Conservation (phyloP, 2,888 invertebrate genomes). For the Elegia similella region DNA sequence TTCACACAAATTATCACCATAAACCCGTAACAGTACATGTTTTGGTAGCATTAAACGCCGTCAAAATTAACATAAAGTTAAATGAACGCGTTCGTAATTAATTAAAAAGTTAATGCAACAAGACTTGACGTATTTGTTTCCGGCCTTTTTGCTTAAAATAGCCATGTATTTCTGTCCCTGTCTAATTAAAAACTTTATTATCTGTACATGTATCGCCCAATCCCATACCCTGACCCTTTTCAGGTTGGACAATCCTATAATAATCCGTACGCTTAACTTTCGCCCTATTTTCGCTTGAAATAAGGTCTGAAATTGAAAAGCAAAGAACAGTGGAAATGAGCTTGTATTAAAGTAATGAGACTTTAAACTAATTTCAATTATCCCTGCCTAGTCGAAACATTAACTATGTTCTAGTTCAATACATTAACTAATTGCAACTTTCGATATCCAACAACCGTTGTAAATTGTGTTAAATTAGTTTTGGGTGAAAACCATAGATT, state of each 20-base stretch:
- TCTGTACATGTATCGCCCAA: constrained; percentile 20
- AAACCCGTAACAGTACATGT: neutral
- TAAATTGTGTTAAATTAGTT: neutral
- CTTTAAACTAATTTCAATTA: constrained; percentile 16
- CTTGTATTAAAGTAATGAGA: constrained; percentile 4
- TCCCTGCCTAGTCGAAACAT: neutral
- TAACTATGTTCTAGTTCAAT: constrained; percentile 5
- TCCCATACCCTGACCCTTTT: constrained; percentile 19
- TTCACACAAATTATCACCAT: neutral
- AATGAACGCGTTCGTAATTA: neutral
- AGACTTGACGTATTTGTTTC: constrained; percentile 8
- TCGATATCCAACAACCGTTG: neutral
- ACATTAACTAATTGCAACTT: constrained; percentile 3
- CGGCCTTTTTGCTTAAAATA: constrained; percentile 3
- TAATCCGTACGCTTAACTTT: neutral
- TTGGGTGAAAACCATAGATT: neutral
- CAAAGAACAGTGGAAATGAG: neutral
- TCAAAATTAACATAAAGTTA: constrained; percentile 8
- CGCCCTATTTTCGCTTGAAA: neutral
- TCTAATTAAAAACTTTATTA: constrained; percentile 24
- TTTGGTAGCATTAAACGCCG: neutral
- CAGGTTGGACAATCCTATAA: neutral
- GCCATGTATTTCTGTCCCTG: constrained; percentile 12
- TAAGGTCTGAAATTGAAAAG: constrained; percentile 9
- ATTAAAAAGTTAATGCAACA: constrained; percentile 6